Evolutionary conservation across 2,888 invertebrate genomes (phyloP).

Genomic region (Oscheius sp.): DNA sequence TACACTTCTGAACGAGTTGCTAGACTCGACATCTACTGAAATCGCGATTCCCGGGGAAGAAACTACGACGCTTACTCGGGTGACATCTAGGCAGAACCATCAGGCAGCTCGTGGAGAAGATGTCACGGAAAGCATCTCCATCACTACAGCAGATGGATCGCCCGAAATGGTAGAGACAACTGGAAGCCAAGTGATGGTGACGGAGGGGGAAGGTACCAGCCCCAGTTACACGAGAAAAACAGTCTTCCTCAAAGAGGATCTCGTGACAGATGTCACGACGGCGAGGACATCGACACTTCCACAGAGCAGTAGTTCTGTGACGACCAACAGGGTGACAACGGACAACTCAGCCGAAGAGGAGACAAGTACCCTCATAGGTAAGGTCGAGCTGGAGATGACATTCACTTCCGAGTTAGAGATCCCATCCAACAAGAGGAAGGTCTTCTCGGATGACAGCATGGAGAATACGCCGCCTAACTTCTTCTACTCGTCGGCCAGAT

Average conservation of each 20-base stretch:
- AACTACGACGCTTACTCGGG: background rate
- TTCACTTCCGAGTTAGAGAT: background rate
- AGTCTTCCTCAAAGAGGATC: background rate
- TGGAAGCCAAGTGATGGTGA: too few species aligned
- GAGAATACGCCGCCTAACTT: conserved; percentile 57
- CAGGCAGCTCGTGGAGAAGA: too few species aligned
- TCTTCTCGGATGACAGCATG: conserved; percentile 56
- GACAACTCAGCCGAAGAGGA: background rate
- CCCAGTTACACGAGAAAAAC: conserved; percentile 11
- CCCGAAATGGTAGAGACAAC: background rate
- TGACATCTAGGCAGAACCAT: background rate
- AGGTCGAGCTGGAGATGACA: background rate
- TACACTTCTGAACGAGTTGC: conserved; percentile 41
- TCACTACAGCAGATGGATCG: background rate
- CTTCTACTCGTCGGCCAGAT: conserved; percentile 46
- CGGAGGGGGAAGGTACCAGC: background rate
- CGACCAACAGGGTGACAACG: background rate
- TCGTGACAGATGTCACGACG: background rate
- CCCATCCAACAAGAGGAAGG: conserved; percentile 5
- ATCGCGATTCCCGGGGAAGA: background rate
- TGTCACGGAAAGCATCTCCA: background rate
- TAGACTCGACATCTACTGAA: conserved; percentile 5
- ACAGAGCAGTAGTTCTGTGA: background rate
- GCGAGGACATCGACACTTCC: too few species aligned
- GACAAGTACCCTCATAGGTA: background rate